A percentile compares a stretch with the other conserved stretches of the same genome.
Evolutionary conservation across 1,140 invertebrate genomes (phyloP).

Genomic region (Samia ricini): DNA sequence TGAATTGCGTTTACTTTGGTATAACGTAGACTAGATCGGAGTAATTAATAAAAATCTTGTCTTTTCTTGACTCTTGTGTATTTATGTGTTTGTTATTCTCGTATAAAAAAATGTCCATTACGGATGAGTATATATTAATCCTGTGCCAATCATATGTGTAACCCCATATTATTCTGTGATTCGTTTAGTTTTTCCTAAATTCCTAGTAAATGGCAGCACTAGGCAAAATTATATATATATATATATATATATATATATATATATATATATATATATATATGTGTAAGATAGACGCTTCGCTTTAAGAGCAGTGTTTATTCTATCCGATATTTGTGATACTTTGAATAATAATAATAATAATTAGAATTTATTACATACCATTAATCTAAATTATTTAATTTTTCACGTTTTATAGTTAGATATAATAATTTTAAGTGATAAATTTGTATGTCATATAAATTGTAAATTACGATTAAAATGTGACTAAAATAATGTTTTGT

Average conservation of each 20-base stretch:
- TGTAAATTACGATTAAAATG: slow-evolving; percentile 69
- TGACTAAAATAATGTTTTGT: slow-evolving; percentile 50
- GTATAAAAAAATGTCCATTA: too few relatives aligned
- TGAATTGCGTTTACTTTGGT: too few relatives aligned
- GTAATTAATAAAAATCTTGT: too few relatives aligned
- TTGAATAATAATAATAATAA: slow-evolving; percentile 61
- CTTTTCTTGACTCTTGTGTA: too few relatives aligned
- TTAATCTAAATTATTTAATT: slow-evolving; percentile 77
- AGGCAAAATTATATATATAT: too few relatives aligned
- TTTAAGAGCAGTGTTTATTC: slow-evolving; percentile 66
- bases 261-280: slow-evolving; percentile 16
- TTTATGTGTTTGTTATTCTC: too few relatives aligned
- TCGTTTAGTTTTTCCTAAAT: neutral
- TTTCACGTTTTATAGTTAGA: slow-evolving; percentile 73
- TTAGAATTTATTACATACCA: too few relatives aligned
- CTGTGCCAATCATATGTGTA: slow-evolving; percentile 1
- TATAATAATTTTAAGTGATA: slow-evolving; percentile 57
- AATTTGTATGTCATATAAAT: slow-evolving; percentile 62
- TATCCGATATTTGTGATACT: slow-evolving; percentile 76
- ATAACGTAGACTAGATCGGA: too few relatives aligned
- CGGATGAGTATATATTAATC: too few relatives aligned
- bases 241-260: slow-evolving; percentile 3
- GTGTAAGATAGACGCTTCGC: slow-evolving; percentile 61
- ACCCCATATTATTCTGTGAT: slow-evolving; percentile 1
- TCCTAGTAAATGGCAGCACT: slow-evolving; percentile 8